Base-by-base conservation (phyloP, 2,797 vertebrate genomes). In the Ptychadena robeensis region DNA sequence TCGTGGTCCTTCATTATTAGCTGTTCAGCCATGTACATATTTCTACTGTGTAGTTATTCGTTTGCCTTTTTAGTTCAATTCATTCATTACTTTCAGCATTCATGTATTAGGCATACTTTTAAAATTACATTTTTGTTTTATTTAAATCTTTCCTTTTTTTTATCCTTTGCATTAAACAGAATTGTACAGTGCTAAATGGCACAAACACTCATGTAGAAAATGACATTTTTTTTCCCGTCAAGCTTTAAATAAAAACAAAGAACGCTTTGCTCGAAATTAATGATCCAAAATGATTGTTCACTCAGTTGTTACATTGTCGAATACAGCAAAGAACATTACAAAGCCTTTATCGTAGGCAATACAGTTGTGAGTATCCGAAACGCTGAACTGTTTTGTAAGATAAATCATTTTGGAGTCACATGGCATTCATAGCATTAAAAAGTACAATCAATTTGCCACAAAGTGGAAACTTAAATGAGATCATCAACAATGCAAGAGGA, bases 391-490 rank as follows among this genome's bases (percentile, higher is more conserved):
- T 30, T 71, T 71, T 27, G 3, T 22, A 40, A 71, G 68, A 71
- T 71, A 71, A 71, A 71, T 71, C 35, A 71, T 71, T 38, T 71
- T 15, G 9, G 38, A 71, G 35, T 38, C 68, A 71, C 37, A 44
- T 71, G 67, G 34, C 67, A 15, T 40, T 37, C 68, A 71, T 40
- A 44, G 37, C 35, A 71, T 44, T 71, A 40, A 71, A 71, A 44
- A 61, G 25, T 44, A 37, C 37, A 40, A 71, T 71, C 38, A 71
- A 71, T 71, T 71, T 71, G n/a, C 68, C 27, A 34, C 31, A 71
- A 71, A 71, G 68, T 71, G 68, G 35, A 44, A 27, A 40, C n/a
- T 14, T 25, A 71, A 30, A 44, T 71, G 68, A 38, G 68, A 44
- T 40, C 35, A 71, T 71, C 37, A 40, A 71, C 68, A 40, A 40